These are phyloP conservation scores for Coturnix japonica DNA, from an alignment of 2,113 vertebrate species.

Conservation along the genomic window DNA sequence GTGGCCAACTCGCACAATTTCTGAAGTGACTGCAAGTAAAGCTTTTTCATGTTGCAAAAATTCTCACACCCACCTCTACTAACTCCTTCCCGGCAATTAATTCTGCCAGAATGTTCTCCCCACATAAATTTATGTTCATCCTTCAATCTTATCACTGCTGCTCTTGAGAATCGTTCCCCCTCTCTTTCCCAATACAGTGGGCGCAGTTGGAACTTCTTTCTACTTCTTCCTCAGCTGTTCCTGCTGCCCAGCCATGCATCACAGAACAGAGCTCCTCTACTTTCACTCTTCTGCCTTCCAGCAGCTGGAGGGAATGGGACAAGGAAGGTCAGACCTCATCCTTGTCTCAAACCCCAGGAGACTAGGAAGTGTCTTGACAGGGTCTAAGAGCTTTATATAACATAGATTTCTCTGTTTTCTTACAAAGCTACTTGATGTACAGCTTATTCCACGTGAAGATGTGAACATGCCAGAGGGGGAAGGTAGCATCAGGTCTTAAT, in stretches of 20 bases:
- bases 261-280: background rate
- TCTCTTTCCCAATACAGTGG: constrained; percentile 29
- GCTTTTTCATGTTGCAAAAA: constrained; percentile 63
- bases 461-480: background rate
- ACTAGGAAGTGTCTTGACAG: background rate
- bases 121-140: constrained; percentile 55
- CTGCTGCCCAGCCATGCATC: background rate
- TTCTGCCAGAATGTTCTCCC: constrained; percentile 70
- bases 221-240: background rate
- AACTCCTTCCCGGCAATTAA: constrained; percentile 66
- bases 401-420: background rate
- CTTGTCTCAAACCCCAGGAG: background rate
- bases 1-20: constrained; percentile 62
- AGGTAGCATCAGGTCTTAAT: background rate
- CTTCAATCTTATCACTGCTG: constrained; percentile 41
- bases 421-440: rapidly evolving
- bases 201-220: constrained; percentile 48
- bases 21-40: constrained; percentile 58
- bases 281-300: background rate
- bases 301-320: background rate
- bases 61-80: constrained; percentile 69
- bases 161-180: constrained; percentile 4
- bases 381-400: rapidly evolving
- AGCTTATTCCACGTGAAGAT: background rate
- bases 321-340: background rate